Evolutionary conservation across 2,888 invertebrate species (phyloP).

Genomic region (Heteropelma amictum): DNA sequence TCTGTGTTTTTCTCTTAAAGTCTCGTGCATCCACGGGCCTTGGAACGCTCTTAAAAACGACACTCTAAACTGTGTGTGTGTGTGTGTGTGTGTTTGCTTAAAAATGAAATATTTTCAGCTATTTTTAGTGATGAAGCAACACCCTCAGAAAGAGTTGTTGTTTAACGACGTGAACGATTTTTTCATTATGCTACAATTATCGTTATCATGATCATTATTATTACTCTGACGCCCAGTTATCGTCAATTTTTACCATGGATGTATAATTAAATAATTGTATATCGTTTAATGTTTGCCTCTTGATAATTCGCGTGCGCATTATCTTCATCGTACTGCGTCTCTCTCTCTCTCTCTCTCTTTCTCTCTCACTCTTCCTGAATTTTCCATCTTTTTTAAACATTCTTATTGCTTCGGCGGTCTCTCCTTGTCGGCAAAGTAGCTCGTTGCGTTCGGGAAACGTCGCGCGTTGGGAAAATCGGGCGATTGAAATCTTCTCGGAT

Average conservation of each 20-base stretch:
- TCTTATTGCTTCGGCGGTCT: constrained; percentile 66
- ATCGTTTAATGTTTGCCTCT: not conserved
- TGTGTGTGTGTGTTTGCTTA: constrained; percentile 36
- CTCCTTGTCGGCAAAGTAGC: constrained; percentile 74
- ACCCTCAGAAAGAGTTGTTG: not conserved
- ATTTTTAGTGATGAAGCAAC: constrained; percentile 43
- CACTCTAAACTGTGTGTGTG: constrained; percentile 1
- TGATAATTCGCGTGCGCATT: not conserved
- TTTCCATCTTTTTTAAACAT: not conserved
- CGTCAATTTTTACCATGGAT: not conserved
- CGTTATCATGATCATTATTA: not conserved
- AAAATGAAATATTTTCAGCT: constrained; percentile 47
- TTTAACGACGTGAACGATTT: constrained; percentile 11
- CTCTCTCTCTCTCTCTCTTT: not conserved
- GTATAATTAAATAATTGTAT: constrained; percentile 18
- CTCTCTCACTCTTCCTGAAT: not conserved
- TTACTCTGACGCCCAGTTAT: not conserved
- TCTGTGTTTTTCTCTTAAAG: not conserved
- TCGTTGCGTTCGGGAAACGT: constrained; percentile 78
- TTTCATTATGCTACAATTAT: not conserved
- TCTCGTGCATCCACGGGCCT: constrained; percentile 1
- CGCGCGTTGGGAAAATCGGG: constrained; percentile 77
- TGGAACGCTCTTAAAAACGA: constrained; percentile 28
- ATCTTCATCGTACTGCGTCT: not conserved
- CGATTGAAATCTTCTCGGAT: constrained; percentile 68